phyloP scores from a whole-genome alignment of 2,113 vertebrate species.

The Fregetta grallaria region DNA sequence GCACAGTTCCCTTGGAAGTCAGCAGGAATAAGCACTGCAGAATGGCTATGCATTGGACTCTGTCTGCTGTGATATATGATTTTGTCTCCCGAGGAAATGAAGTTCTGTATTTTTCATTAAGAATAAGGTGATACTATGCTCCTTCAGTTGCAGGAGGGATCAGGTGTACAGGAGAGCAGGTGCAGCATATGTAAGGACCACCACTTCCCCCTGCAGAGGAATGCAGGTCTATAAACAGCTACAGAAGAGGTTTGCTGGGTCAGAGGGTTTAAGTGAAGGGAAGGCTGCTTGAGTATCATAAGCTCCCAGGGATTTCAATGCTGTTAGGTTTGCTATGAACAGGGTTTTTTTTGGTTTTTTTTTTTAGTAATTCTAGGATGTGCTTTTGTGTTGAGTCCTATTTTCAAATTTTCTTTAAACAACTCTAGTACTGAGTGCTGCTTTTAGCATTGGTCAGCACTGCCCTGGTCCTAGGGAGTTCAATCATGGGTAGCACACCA shows the following conservation, averaged over 20 bases:
- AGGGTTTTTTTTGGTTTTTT: too few species aligned
- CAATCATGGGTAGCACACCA: neutral
- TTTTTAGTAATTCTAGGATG: neutral
- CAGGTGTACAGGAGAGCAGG: conserved; percentile 64
- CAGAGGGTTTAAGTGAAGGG: neutral
- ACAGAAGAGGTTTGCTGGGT: conserved; percentile 35
- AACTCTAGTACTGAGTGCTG: neutral
- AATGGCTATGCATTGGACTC: neutral
- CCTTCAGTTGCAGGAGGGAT: conserved; percentile 39
- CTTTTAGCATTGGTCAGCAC: neutral
- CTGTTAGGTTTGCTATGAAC: neutral
- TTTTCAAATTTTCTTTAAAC: conserved; percentile 33
- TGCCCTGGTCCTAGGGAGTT: neutral
- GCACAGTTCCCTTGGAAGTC: neutral
- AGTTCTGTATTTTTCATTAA: conserved; percentile 69
- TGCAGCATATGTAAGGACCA: conserved; percentile 16
- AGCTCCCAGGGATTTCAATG: neutral
- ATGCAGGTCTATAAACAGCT: conserved; percentile 53
- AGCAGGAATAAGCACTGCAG: neutral
- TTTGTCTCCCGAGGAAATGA: conserved; percentile 66
- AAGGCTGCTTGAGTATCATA: neutral
- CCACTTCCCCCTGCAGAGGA: conserved; percentile 32
- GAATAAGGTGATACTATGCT: conserved; percentile 44
- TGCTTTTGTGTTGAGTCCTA: neutral
- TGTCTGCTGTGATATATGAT: conserved; percentile 44